These are phyloP conservation scores for Barnardius zonarius DNA, from an alignment of 2,113 vertebrate genomes.

Conservation along the genomic window DNA sequence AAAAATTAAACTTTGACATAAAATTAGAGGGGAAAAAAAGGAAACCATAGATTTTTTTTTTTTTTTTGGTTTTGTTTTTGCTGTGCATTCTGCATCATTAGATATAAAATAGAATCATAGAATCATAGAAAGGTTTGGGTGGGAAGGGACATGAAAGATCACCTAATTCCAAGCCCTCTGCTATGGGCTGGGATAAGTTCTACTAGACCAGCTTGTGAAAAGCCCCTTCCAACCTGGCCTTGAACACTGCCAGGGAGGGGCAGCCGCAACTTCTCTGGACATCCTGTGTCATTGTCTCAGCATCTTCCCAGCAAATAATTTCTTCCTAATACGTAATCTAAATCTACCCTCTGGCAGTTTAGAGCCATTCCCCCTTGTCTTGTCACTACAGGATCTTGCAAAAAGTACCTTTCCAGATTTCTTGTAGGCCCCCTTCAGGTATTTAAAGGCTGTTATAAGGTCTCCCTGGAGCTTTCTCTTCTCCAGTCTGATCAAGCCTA, in stretches of 20 bases:
- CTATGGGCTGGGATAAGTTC: not conserved
- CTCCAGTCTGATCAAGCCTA: not conserved
- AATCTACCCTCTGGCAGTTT: not conserved
- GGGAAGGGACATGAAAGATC: not conserved
- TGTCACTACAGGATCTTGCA: not conserved
- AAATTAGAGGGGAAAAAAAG: not conserved
- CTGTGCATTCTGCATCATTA: not conserved
- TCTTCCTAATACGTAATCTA: not conserved
- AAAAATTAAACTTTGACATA: not conserved
- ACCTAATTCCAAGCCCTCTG: not conserved
- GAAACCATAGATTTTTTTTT: rapidly evolving
- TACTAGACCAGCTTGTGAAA: not conserved
- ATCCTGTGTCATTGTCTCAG: not conserved
- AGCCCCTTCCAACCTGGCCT: not conserved
- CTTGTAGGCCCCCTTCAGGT: not conserved
- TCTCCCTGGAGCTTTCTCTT: not conserved
- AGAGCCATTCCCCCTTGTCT: not conserved
- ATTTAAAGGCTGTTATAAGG: not conserved
- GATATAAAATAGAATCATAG: not conserved
- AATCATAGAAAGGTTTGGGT: not conserved
- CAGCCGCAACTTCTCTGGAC: not conserved
- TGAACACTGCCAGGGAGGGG: not conserved
- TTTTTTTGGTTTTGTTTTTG: rapidly evolving
- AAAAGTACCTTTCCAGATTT: not conserved
- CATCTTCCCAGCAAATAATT: not conserved